Evolutionary conservation across 2,888 invertebrate species (phyloP).

Genomic region (Euplexia lucipara): DNA sequence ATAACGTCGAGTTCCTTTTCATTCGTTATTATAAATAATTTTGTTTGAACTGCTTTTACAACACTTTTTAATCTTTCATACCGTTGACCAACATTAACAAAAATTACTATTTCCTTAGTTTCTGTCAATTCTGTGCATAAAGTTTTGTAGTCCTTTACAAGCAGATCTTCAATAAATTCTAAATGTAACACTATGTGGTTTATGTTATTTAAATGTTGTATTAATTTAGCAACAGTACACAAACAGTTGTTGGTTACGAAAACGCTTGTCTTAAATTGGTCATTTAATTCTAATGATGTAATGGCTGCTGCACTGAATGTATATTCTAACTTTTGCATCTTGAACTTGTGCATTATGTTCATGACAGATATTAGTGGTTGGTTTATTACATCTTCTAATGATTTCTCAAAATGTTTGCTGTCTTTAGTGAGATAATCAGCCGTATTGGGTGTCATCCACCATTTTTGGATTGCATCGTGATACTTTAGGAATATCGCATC

Average conservation of each 20-base stretch:
- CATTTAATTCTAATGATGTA: background rate
- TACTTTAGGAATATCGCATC: slow-evolving; percentile 18
- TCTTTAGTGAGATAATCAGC: slow-evolving; percentile 7
- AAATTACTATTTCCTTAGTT: background rate
- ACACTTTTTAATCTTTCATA: slow-evolving; percentile 1
- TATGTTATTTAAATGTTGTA: background rate
- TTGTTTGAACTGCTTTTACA: background rate
- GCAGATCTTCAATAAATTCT: background rate
- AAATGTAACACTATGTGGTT: background rate
- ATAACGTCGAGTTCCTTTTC: background rate
- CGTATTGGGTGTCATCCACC: slow-evolving; percentile 22
- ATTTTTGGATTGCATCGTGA: slow-evolving; percentile 19
- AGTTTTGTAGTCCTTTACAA: background rate
- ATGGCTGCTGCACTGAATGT: background rate
- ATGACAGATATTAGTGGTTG: background rate
- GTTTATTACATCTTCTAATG: slow-evolving; percentile 1
- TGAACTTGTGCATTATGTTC: background rate
- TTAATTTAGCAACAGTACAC: background rate
- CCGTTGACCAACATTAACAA: background rate
- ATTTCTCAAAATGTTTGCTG: background rate
- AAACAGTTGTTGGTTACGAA: background rate
- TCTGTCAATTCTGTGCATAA: background rate
- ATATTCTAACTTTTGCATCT: background rate
- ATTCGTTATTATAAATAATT: slow-evolving; percentile 2
- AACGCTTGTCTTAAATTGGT: too few relatives aligned